Evolutionary conservation across 2,888 invertebrate genomes (phyloP).

Genomic region (Punctoribates punctum): DNA sequence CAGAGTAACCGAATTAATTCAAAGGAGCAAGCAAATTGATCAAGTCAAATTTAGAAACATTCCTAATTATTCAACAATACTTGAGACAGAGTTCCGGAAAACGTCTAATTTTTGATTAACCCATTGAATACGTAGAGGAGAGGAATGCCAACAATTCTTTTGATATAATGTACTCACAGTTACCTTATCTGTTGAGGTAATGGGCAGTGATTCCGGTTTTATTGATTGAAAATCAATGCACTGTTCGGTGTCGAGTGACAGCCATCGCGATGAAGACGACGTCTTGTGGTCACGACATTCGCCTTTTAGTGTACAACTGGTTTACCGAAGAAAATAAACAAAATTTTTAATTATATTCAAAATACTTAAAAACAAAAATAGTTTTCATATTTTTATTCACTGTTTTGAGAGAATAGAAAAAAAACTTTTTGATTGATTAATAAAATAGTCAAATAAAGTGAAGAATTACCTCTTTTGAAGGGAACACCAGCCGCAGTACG

Average conservation of each 20-base stretch:
- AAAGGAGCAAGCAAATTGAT: no score
- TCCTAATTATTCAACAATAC: no score
- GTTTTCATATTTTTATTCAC: background rate
- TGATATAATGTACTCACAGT: background rate
- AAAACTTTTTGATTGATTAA: background rate
- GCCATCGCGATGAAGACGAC: constrained; percentile 82
- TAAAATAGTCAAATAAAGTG: background rate
- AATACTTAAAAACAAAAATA: constrained; percentile 47
- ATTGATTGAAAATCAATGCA: constrained; percentile 94
- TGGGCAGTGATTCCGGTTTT: constrained; percentile 78
- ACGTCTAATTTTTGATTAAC: no score
- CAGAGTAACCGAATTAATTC: no score
- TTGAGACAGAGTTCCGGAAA: no score
- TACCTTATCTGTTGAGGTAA: constrained; percentile 28
- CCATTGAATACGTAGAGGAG: no score
- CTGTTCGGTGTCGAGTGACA: constrained; percentile 83
- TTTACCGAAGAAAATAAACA: constrained; percentile 30
- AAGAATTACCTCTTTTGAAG: constrained; percentile 34
- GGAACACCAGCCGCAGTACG: constrained; percentile 87
- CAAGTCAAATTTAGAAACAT: no score
- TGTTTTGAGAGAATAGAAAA: background rate
- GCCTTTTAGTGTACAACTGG: constrained; percentile 70
- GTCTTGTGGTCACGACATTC: constrained; percentile 69
- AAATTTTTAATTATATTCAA: background rate
- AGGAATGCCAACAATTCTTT: no score